These are phyloP conservation scores for Neoseiulus cucumeris DNA, from an alignment of 1,140 invertebrate genomes.

Conservation along the genomic window DNA sequence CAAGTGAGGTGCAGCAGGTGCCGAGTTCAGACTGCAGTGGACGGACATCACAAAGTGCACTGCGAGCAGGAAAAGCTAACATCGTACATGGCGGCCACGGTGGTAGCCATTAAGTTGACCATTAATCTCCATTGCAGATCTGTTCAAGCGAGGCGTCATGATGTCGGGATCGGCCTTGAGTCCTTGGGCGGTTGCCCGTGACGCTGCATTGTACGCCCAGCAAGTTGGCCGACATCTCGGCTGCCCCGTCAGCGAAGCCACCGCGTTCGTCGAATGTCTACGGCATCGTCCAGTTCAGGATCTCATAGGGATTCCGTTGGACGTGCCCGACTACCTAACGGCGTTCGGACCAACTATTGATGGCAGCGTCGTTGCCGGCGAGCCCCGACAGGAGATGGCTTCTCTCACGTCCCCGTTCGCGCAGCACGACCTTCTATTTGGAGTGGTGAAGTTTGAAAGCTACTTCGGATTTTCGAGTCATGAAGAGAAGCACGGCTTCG, in stretches of 20 bases:
- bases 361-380: constrained; percentile 66
- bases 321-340: constrained; percentile 56
- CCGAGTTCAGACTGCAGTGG: too few species aligned
- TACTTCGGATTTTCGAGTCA: constrained; percentile 68
- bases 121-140: constrained; percentile 17
- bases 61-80: too few species aligned
- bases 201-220: constrained; percentile 50
- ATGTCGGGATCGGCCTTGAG: constrained; percentile 25
- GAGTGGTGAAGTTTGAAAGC: constrained; percentile 77
- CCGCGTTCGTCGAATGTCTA: constrained; percentile 59
- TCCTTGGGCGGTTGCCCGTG: constrained; percentile 23
- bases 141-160: constrained; percentile 25
- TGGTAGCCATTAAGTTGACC: background rate
- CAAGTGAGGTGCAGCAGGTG: too few species aligned
- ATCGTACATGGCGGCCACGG: background rate
- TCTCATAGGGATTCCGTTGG: constrained; percentile 41
- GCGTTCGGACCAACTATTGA: constrained; percentile 77
- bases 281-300: constrained; percentile 53
- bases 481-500: constrained; percentile 76
- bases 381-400: constrained; percentile 30
- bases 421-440: constrained; percentile 70
- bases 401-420: constrained; percentile 14
- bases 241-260: constrained; percentile 37
- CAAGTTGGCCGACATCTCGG: constrained; percentile 66
- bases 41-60: too few species aligned